Conservation (phyloP, 1,140 invertebrate genomes). For the Sipha flava region DNA sequence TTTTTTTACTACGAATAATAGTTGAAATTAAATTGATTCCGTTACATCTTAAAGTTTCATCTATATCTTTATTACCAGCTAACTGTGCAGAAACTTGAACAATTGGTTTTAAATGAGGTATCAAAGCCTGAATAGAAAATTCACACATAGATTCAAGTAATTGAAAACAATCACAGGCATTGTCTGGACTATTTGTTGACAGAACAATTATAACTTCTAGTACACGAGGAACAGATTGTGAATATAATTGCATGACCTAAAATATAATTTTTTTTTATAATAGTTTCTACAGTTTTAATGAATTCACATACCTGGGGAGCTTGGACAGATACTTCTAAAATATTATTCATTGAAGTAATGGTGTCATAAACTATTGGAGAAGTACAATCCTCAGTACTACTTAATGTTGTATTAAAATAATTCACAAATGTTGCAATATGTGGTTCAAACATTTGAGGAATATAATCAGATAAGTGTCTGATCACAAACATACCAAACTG, state of each 20-base stretch:
- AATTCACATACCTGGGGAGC: neutral
- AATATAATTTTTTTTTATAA: neutral
- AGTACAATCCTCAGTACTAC: neutral
- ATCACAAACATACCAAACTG: slow-evolving; percentile 8
- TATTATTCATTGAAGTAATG: slow-evolving; percentile 15
- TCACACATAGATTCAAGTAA: neutral
- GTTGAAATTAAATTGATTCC: slow-evolving; percentile 18
- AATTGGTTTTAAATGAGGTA: slow-evolving; percentile 13
- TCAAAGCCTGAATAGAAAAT: slow-evolving; percentile 18
- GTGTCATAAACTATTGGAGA: neutral
- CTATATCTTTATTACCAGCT: neutral
- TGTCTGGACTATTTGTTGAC: neutral
- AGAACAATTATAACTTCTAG: neutral
- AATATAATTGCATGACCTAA: slow-evolving; percentile 11
- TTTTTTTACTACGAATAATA: slow-evolving; percentile 6
- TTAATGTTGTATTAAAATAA: slow-evolving; percentile 3
- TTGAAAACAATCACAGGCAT: slow-evolving; percentile 11
- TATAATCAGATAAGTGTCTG: slow-evolving; percentile 6
- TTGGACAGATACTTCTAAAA: neutral
- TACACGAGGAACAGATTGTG: neutral
- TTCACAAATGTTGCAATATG: neutral
- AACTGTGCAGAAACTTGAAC: slow-evolving; percentile 24
- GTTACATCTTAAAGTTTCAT: slow-evolving; percentile 6
- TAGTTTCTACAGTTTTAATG: no score
- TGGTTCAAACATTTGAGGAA: slow-evolving; percentile 3